These are phyloP conservation scores for Protomyctophum bolini DNA, from an alignment of 2,113 vertebrate species.

Conservation along the genomic window DNA sequence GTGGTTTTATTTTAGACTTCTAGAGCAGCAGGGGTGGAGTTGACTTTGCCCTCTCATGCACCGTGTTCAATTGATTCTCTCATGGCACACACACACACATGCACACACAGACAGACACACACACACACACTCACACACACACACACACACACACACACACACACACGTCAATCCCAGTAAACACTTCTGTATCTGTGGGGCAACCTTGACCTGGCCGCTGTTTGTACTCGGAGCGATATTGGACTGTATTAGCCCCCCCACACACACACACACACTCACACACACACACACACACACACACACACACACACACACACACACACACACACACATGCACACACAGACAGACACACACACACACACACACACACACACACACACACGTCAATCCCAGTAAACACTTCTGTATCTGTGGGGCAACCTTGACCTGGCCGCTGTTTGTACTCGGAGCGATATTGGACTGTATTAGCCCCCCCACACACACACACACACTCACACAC, in stretches of 20 bases:
- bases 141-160: not conserved
- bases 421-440: constrained; percentile 14
- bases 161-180: not conserved
- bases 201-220: constrained; percentile 28
- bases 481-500: too few relatives aligned
- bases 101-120: not conserved
- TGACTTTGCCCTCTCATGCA: not conserved
- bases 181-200: constrained; percentile 9
- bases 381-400: not conserved
- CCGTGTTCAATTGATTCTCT: not conserved
- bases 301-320: too few relatives aligned
- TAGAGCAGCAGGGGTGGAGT: not conserved
- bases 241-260: too few relatives aligned
- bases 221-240: too few relatives aligned
- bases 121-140: not conserved
- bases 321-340: too few relatives aligned
- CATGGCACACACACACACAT: not conserved
- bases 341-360: not conserved
- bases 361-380: constrained; percentile 2
- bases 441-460: too few relatives aligned
- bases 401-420: constrained; percentile 14
- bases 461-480: too few relatives aligned
- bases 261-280: too few relatives aligned
- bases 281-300: too few relatives aligned
- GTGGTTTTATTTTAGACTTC: not conserved